These are phyloP conservation scores for Potamilus streckersoni DNA, from an alignment of 1,140 invertebrate genomes.

Conservation along the genomic window DNA sequence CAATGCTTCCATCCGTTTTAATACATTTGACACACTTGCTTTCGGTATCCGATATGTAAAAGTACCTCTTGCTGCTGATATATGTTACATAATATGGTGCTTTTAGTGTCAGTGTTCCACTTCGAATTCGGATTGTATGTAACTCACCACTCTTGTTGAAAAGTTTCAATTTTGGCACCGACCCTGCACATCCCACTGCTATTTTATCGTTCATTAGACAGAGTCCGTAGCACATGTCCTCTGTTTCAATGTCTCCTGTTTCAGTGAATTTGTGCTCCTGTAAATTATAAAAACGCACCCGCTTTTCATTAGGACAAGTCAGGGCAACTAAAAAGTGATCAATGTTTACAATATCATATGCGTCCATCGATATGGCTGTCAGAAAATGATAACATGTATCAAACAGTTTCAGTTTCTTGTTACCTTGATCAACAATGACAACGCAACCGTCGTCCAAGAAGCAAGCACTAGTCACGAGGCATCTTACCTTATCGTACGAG, in stretches of 20 bases:
- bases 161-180: not conserved
- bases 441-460: constrained; percentile 7
- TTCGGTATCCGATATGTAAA: constrained; percentile 4
- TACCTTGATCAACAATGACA: constrained; percentile 11
- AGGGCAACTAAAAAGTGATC: constrained; percentile 10
- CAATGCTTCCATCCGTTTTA: constrained; percentile 1
- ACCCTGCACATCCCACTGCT: not conserved
- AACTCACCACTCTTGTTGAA: not conserved
- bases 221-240: constrained; percentile 17
- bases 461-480: constrained; percentile 4
- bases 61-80: not conserved
- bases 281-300: constrained; percentile 1
- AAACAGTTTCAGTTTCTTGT: constrained; percentile 11
- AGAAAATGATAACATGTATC: constrained; percentile 8
- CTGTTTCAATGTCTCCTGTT: not conserved
- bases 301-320: constrained; percentile 9
- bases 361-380: not conserved
- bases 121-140: not conserved
- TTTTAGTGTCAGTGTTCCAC: not conserved
- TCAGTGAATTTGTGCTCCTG: not conserved
- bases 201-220: constrained; percentile 3
- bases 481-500: not conserved
- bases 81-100: constrained; percentile 12
- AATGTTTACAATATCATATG: constrained; percentile 12
- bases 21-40: constrained; percentile 15